A percentile compares a stretch with the other conserved stretches of the same genome.
Conservation (phyloP, 2,797 vertebrate genomes). For the Neosilurus hyrtlii region DNA sequence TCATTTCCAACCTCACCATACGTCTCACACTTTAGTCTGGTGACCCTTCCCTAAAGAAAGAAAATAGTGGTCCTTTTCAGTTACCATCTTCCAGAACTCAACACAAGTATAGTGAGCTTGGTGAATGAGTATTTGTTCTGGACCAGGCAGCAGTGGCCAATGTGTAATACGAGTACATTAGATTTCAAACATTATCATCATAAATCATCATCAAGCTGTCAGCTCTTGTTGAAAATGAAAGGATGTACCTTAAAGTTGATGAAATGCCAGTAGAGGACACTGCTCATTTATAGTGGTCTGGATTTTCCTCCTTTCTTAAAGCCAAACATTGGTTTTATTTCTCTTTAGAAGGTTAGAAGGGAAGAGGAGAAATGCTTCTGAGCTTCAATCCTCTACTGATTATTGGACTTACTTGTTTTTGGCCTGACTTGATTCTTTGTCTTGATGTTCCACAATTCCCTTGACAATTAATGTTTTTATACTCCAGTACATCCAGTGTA, state of each 20-base stretch:
- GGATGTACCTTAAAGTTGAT: slow-evolving; percentile 1
- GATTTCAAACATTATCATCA: slow-evolving; percentile 13
- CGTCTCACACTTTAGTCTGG: slow-evolving; percentile 23
- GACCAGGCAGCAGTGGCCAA: not conserved
- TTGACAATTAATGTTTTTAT: slow-evolving; percentile 3
- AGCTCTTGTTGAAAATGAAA: slow-evolving; percentile 10
- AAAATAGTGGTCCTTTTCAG: slow-evolving; percentile 43
- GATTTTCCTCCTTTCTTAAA: not conserved
- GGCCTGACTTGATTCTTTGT: not conserved
- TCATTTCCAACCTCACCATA: slow-evolving; percentile 58
- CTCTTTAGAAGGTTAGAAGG: not conserved
- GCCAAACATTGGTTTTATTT: slow-evolving; percentile 4
- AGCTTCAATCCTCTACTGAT: not conserved
- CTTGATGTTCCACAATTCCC: slow-evolving; percentile 6
- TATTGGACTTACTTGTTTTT: not conserved
- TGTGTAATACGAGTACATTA: slow-evolving; percentile 16
- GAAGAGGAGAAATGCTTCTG: not conserved
- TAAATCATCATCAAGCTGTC: slow-evolving; percentile 22
- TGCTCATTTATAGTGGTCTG: not conserved
- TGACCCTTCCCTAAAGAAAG: slow-evolving; percentile 29
- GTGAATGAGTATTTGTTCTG: slow-evolving; percentile 38
- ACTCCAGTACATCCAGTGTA: not conserved
- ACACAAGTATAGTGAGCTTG: slow-evolving; percentile 15
- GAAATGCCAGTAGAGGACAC: not conserved
- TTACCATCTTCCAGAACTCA: slow-evolving; percentile 39